A percentile compares a stretch with the other conserved stretches of the same genome.
phyloP scores from a whole-genome alignment of 2,113 vertebrate genomes.

The Rana temporaria region DNA sequence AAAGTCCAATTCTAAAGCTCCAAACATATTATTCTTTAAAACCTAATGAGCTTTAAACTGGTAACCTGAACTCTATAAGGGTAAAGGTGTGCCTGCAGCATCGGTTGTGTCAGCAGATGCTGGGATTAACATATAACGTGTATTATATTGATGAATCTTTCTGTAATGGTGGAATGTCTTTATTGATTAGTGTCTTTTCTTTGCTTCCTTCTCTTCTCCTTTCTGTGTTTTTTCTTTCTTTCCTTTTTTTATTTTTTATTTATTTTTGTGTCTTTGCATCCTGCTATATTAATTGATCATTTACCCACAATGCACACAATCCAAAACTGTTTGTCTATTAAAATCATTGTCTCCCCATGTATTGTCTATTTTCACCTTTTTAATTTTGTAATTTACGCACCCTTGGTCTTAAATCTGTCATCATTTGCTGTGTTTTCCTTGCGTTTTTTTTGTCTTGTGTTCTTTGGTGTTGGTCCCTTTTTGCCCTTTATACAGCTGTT shows the following conservation, averaged over 20 bases:
- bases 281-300: neutral
- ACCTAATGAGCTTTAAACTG: neutral
- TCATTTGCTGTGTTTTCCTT: slow-evolving; percentile 21
- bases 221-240: slow-evolving; percentile 57
- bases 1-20: slow-evolving; percentile 4
- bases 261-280: neutral
- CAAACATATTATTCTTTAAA: slow-evolving; percentile 25
- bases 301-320: neutral
- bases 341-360: too few species aligned
- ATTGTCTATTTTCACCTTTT: neutral
- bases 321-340: neutral
- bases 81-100: slow-evolving; percentile 18
- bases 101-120: slow-evolving; percentile 16
- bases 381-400: neutral
- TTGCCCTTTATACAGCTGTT: slow-evolving; percentile 72
- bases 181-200: slow-evolving; percentile 52
- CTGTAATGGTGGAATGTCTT: slow-evolving; percentile 4
- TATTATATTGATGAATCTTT: neutral
- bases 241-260: slow-evolving; percentile 48
- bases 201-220: slow-evolving; percentile 6
- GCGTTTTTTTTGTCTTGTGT: slow-evolving; percentile 2
- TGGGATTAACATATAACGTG: neutral
- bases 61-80: neutral
- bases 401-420: neutral
- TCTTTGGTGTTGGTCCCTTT: slow-evolving; percentile 60